Evolutionary conservation across 2,888 invertebrate species (phyloP).

Genomic region (Geotrupes spiniger): DNA sequence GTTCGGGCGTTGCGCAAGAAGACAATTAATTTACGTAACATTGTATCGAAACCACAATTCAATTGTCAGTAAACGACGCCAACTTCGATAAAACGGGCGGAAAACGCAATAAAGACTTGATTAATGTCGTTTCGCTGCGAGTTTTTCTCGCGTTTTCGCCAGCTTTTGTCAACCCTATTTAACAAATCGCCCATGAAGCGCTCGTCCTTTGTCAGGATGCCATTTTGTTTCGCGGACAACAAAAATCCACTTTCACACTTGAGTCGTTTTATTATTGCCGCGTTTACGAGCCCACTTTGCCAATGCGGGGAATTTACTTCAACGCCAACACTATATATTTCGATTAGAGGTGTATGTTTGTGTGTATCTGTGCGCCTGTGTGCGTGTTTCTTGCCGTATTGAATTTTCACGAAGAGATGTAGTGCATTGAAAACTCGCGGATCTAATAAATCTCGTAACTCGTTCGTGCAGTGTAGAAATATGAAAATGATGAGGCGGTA

Average conservation of each 20-base stretch:
- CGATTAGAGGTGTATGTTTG: neutral
- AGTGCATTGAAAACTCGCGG: no score
- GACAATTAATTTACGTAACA: no score
- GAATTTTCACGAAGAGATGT: no score
- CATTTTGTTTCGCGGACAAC: slow-evolving; percentile 45
- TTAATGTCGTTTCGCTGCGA: slow-evolving; percentile 16
- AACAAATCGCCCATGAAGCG: slow-evolving; percentile 29
- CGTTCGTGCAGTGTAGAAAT: no score
- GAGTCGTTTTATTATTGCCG: slow-evolving; percentile 48
- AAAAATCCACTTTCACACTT: slow-evolving; percentile 52
- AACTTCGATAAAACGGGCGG: slow-evolving; percentile 7
- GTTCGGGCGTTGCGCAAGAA: no score
- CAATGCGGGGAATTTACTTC: slow-evolving; percentile 37
- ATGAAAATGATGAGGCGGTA: no score
- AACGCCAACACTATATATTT: slow-evolving; percentile 6
- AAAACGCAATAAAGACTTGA: slow-evolving; percentile 18
- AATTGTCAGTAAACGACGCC: slow-evolving; percentile 16
- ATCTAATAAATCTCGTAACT: no score
- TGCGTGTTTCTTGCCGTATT: no score
- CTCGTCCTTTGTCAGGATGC: slow-evolving; percentile 44
- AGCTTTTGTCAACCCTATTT: slow-evolving; percentile 21
- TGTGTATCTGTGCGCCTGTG: no score
- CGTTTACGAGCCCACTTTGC: slow-evolving; percentile 43
- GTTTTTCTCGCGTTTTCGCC: slow-evolving; percentile 16
- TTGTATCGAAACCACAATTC: slow-evolving; percentile 13